Evolutionary conservation across 23 tunicate species (phyloP).

Genomic region (Aplidium turbinatum): DNA sequence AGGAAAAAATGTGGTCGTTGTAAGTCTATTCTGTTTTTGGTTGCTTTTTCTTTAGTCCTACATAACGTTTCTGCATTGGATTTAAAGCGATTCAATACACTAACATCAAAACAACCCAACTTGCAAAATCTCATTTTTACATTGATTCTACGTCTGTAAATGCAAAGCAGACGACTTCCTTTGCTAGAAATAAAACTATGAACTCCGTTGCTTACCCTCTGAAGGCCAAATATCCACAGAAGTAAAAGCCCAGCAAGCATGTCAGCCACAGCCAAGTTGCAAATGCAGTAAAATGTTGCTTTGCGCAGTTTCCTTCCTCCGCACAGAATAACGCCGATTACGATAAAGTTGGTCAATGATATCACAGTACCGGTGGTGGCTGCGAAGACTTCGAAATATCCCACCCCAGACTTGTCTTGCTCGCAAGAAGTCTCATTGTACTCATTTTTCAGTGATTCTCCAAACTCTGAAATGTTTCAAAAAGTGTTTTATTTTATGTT

Average conservation of each 20-base stretch:
- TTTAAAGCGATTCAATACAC: too few relatives aligned
- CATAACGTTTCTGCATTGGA: too few relatives aligned
- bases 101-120: too few relatives aligned
- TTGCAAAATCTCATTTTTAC: too few relatives aligned
- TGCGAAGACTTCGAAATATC: constrained; percentile 59
- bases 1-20: too few relatives aligned
- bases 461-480: too few relatives aligned
- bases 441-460: too few relatives aligned
- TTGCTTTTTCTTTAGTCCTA: too few relatives aligned
- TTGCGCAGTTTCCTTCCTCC: constrained; percentile 78
- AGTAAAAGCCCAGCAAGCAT: constrained; percentile 87
- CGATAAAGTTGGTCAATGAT: constrained; percentile 58
- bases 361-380: constrained; percentile 55
- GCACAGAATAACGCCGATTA: constrained; percentile 44
- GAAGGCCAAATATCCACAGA: constrained; percentile 87
- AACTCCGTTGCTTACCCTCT: constrained; percentile 48
- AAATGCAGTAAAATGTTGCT: constrained; percentile 82
- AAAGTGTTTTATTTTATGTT: too few relatives aligned
- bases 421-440: constrained; percentile 27
- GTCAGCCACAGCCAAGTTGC: constrained; percentile 92
- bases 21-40: too few relatives aligned
- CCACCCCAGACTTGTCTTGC: constrained; percentile 38
- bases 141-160: too few relatives aligned
- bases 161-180: too few relatives aligned
- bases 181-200: neutral